Evolutionary conservation across 2,888 invertebrate species (phyloP), one percentile per base, ranked within the genome.

Genomic region (Epirrhoe tristata): DNA sequence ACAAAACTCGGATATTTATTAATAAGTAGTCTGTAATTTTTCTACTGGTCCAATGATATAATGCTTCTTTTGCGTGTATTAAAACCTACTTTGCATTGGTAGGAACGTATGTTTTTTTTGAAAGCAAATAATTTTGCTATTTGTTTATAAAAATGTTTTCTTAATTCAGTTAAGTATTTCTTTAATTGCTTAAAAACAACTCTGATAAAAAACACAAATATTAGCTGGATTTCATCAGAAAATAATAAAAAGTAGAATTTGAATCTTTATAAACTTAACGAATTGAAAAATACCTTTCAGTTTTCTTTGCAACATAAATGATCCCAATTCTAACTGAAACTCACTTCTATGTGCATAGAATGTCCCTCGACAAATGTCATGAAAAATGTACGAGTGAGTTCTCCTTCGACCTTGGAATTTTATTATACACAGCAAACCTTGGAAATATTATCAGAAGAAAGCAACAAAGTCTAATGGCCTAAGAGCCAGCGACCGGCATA

Each of bases 61-160:
- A 61, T 61, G 54, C 14, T 14, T 39, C 8, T 32, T 48, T 54
- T 61, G 55, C 61, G 61, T 61, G 55, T 61, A 10, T 24, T 36
- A 17, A n/a, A 36, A 55, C 31, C 53, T 43, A 53, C 2, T 55
- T 55, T 54, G 54, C 61, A 61, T 54, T 16, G 8, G 17, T 51
- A 61, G 48, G 61, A 61, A 61, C 54, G 14, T n/a, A 48, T 62
- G 36, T 43, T 55, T 62, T n/a, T n/a, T n/a, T n/a, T n/a, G n/a
- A n/a, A n/a, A n/a, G n/a, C n/a, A n/a, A n/a, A n/a, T n/a, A n/a
- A n/a, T n/a, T n/a, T n/a, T 24, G 24, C 24, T 24, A 2, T 24
- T 24, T 24, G 24, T 24, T 24, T 3, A 24, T 24, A 24, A 24
- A 24, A 24, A 24, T 24, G 24, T 24, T 2, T 24, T 24, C n/a